Conservation (phyloP, 1,140 invertebrate genomes). For the Ceratina australensis region DNA sequence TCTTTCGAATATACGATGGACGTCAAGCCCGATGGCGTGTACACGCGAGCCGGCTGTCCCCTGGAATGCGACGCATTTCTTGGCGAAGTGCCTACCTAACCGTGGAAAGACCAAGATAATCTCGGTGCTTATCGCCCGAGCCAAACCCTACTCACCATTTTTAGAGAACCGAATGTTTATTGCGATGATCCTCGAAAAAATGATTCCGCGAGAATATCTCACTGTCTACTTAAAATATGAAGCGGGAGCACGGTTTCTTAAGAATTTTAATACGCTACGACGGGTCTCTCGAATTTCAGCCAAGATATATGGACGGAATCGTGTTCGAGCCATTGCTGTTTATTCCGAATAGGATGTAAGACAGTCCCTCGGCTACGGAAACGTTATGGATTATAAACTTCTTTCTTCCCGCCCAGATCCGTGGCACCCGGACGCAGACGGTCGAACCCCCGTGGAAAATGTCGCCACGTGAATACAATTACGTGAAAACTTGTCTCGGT, state of each 20-base stretch:
- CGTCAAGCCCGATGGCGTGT: constrained; percentile 27
- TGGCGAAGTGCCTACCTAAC: constrained; percentile 3
- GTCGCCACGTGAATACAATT: constrained; percentile 65
- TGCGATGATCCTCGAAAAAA: no score
- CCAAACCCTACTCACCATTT: constrained; percentile 56
- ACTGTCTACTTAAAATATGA: no score
- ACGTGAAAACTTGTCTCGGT: constrained; percentile 35
- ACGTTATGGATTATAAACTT: constrained; percentile 75
- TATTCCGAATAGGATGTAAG: neutral
- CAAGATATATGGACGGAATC: neutral
- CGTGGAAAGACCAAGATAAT: constrained; percentile 65
- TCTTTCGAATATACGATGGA: constrained; percentile 58
- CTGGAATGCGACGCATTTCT: constrained; percentile 54
- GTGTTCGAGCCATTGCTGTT: neutral
- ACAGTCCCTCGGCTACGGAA: constrained; percentile 59
- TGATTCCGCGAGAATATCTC: no score
- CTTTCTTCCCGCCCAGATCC: constrained; percentile 30
- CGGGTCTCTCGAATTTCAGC: neutral
- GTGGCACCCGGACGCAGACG: constrained; percentile 28
- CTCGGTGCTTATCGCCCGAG: constrained; percentile 68
- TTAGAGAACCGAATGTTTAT: constrained; percentile 2
- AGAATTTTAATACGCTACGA: neutral
- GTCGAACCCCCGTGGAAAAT: constrained; percentile 32
- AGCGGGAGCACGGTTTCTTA: no score
- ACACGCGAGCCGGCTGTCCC: constrained; percentile 12